These are phyloP conservation scores for Heteromyza rotundicornis DNA, from an alignment of 2,888 invertebrate genomes.

Conservation along the genomic window DNA sequence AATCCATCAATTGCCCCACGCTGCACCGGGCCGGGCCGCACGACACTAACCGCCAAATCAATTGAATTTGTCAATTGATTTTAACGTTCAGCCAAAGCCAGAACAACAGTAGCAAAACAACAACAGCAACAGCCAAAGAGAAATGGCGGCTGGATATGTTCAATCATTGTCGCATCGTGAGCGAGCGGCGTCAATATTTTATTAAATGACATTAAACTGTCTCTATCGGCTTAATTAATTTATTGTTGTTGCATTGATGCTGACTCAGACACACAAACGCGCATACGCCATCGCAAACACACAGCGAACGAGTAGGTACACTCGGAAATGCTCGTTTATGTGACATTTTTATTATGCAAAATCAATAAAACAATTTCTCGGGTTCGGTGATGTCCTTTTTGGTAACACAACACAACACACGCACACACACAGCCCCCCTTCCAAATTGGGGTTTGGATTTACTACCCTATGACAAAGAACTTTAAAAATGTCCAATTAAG, in stretches of 20 bases:
- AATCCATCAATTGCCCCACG: slow-evolving; percentile 50
- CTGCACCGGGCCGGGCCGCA: slow-evolving; percentile 9
- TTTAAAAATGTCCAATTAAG: slow-evolving; percentile 53
- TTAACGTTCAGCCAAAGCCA: slow-evolving; percentile 41
- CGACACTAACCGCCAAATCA: slow-evolving; percentile 52
- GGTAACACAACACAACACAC: slow-evolving; percentile 48
- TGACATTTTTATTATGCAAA: slow-evolving; percentile 39
- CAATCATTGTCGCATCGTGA: slow-evolving; percentile 51
- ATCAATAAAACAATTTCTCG: slow-evolving; percentile 52
- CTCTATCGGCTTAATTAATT: slow-evolving; percentile 63
- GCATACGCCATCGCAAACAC: slow-evolving; percentile 11
- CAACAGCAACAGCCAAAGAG: neutral
- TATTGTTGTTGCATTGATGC: slow-evolving; percentile 58
- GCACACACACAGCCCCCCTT: neutral
- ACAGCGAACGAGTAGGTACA: neutral
- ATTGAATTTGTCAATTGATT: slow-evolving; percentile 61
- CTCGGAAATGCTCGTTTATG: slow-evolving; percentile 26
- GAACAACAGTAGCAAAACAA: slow-evolving; percentile 16
- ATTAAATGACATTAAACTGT: slow-evolving; percentile 62
- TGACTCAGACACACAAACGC: slow-evolving; percentile 28
- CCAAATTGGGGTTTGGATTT: neutral
- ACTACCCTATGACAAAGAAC: neutral
- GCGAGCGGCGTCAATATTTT: slow-evolving; percentile 60
- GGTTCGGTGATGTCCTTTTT: slow-evolving; percentile 55
- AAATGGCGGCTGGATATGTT: slow-evolving; percentile 33